Evolutionary conservation across 2,797 vertebrate genomes (phyloP), one percentile per base, ranked within the genome.

Genomic region (Cynopterus sphinx): DNA sequence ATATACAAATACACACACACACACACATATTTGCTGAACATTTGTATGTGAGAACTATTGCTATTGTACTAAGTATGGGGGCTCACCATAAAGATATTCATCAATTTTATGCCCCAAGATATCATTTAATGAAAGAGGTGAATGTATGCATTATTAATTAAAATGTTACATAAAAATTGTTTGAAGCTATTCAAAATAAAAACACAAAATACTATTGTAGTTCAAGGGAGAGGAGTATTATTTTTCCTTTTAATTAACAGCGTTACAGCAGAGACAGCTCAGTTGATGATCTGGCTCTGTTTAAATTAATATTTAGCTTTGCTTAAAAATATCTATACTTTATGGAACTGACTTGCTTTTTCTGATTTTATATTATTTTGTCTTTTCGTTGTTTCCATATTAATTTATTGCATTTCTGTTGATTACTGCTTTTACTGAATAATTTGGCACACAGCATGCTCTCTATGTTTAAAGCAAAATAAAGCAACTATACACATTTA

Each of bases 221-320:
- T 75, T 33, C 0, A 16, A 88, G 41, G 11, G 11, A 74, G 6
- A 53, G 39, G 1, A 65, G 2, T 55, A 39, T 36, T 33, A 28
- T 36, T 68, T 67, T 94, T 61, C 24, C 21, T 93, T 78, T 68
- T 26, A 53, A 67, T 68, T 84, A 91, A 59, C 24, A 65, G 10
- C 7, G 8, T 91, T 51, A 51, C 12, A 49, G 13, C 68, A 10
- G 5, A 28, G 3, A 1, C 22, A 55, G 33, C 84, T 85, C 36
- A 77, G 17, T 41, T 67, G 82, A 36, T 21, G 22, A 7, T 22
- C 41, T 51, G 6, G 9, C 6, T 33, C 68, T 83, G 24, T 74
- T 87, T 31, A 92, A 84, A n/a, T 90, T 96, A 77, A 65, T 21
- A 90, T 90, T 90, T 92, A 85, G 10, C 24, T 91, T 86, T 96